phyloP scores from a whole-genome alignment of 2,797 vertebrate genomes.

The Pangasius sanitwongsei region DNA sequence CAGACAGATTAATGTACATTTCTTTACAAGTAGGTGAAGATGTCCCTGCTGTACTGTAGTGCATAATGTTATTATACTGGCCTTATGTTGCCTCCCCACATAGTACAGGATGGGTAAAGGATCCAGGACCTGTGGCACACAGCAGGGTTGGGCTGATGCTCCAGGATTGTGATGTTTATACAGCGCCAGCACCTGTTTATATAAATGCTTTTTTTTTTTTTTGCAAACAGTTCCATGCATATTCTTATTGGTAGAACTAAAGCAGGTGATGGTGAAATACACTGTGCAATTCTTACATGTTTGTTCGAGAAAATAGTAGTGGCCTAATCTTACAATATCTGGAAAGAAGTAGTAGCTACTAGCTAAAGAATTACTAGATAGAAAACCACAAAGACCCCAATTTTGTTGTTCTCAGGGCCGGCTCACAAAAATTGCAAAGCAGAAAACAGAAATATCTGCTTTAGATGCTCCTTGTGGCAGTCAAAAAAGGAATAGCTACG shows the following conservation, averaged over 20 bases:
- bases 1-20: constrained; percentile 8
- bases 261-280: background rate
- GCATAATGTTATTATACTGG: constrained; percentile 46
- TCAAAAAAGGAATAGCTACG: background rate
- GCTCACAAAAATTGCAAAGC: background rate
- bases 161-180: constrained; percentile 92
- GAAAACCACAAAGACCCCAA: background rate
- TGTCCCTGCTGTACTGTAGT: background rate
- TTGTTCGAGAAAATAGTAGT: background rate
- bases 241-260: background rate
- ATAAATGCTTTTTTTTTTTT: constrained; percentile 16
- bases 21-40: background rate
- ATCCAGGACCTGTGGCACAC: constrained; percentile 84
- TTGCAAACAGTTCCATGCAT: background rate
- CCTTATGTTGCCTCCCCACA: constrained; percentile 86
- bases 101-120: constrained; percentile 90
- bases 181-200: constrained; percentile 84
- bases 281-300: background rate
- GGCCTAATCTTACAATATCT: background rate
- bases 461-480: background rate
- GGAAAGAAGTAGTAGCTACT: background rate
- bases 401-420: background rate
- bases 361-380: background rate
- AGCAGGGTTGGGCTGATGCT: constrained; percentile 90
- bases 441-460: background rate